Evolutionary conservation across 2,113 vertebrate genomes (phyloP).

Genomic region (Castor canadensis): DNA sequence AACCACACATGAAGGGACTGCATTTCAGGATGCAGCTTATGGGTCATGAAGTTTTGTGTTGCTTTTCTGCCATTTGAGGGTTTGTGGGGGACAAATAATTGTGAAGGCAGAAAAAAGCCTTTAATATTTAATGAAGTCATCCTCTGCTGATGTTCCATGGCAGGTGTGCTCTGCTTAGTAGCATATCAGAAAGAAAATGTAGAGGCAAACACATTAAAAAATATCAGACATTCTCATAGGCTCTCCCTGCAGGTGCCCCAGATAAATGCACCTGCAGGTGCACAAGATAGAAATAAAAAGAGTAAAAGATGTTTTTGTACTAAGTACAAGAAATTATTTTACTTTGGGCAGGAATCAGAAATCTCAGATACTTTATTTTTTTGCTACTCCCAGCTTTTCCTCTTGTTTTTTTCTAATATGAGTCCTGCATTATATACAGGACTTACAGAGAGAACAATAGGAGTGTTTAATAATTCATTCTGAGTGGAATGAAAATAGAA

Average conservation of each 20-base stretch:
- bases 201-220: background rate
- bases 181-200: background rate
- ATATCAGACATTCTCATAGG: background rate
- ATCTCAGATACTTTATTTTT: background rate
- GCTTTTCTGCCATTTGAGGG: background rate
- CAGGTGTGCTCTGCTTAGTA: background rate
- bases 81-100: background rate
- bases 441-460: conserved; percentile 41
- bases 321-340: conserved; percentile 13
- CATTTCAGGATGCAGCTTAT: background rate
- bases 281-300: conserved; percentile 48
- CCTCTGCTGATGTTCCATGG: background rate
- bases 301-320: background rate
- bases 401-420: background rate
- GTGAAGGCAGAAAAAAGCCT: background rate
- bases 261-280: background rate
- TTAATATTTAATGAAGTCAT: background rate
- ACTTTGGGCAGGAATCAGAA: background rate
- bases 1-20: fast-evolving
- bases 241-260: conserved; percentile 17
- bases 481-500: background rate
- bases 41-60: background rate
- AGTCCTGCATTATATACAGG: conserved; percentile 38
- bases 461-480: conserved; percentile 55
- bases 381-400: background rate